phyloP scores from a whole-genome alignment of 2,888 invertebrate genomes.

The Melikaiella ostensackeni region DNA sequence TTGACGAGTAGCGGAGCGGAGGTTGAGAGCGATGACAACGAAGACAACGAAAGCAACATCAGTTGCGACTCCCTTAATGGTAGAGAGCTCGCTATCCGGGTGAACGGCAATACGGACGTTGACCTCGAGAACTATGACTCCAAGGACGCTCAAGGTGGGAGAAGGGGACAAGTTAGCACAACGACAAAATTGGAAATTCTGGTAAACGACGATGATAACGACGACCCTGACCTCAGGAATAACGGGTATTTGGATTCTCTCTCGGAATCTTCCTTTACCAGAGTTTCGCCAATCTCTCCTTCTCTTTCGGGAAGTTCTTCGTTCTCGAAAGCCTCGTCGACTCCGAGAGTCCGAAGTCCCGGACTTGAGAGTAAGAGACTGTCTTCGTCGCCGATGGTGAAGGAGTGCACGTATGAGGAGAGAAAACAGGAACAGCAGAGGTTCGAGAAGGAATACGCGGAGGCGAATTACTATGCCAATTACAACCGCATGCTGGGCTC shows the following conservation, averaged over 20 bases:
- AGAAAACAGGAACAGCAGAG: conserved; percentile 79
- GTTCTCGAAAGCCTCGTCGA: conserved; percentile 66
- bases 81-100: conserved; percentile 79
- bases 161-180: conserved; percentile 29
- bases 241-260: background rate
- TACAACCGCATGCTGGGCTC: conserved; percentile 77
- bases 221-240: conserved; percentile 42
- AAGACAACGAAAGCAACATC: conserved; percentile 85
- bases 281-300: conserved; percentile 46
- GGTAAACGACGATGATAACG: conserved; percentile 36
- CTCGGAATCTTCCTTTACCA: background rate
- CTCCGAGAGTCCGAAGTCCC: conserved; percentile 66
- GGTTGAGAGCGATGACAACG: conserved; percentile 83
- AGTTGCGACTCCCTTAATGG: conserved; percentile 91
- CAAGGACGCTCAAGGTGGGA: conserved; percentile 21
- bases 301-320: conserved; percentile 57
- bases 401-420: conserved; percentile 85
- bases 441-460: conserved; percentile 60
- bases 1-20: conserved; percentile 82
- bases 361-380: conserved; percentile 51
- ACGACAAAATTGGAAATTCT: conserved; percentile 14
- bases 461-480: conserved; percentile 59
- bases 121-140: conserved; percentile 35
- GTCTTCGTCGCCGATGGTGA: conserved; percentile 78
- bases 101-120: conserved; percentile 36